These are phyloP conservation scores for Eupithecia subfuscata DNA, from an alignment of 2,888 invertebrate genomes.

Conservation along the genomic window DNA sequence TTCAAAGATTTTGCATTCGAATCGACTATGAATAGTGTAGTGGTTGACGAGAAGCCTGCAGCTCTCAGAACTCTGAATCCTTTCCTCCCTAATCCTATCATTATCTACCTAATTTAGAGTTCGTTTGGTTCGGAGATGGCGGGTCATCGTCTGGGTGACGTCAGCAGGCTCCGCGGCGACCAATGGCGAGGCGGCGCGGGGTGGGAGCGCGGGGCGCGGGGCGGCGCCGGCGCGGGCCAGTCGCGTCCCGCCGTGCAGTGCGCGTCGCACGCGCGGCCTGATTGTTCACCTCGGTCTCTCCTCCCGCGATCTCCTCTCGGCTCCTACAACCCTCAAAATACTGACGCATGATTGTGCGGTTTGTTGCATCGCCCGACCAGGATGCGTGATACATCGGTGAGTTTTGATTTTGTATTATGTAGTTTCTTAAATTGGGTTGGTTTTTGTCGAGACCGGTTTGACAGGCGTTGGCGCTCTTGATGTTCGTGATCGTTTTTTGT, in stretches of 20 bases:
- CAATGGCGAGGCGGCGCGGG: slow-evolving; percentile 58
- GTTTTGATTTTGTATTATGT: slow-evolving; percentile 44
- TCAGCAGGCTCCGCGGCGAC: slow-evolving; percentile 69
- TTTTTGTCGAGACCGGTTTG: slow-evolving; percentile 50
- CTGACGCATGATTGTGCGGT: slow-evolving; percentile 60
- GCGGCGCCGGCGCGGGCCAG: slow-evolving; percentile 62
- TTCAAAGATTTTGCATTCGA: background rate
- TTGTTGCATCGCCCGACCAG: slow-evolving; percentile 42
- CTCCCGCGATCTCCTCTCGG: slow-evolving; percentile 1
- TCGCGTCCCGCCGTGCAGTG: slow-evolving; percentile 72
- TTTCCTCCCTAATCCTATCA: slow-evolving; percentile 17
- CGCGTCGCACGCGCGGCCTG: slow-evolving; percentile 57
- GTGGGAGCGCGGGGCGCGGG: slow-evolving; percentile 48
- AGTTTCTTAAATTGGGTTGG: slow-evolving; percentile 1
- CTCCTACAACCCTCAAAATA: slow-evolving; percentile 8
- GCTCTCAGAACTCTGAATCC: slow-evolving; percentile 10
- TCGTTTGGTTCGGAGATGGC: slow-evolving; percentile 38
- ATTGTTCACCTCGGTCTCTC: slow-evolving; percentile 5
- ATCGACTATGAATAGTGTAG: background rate
- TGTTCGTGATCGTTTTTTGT: slow-evolving; percentile 12
- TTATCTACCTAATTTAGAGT: slow-evolving; percentile 24
- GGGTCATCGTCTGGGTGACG: slow-evolving; percentile 66
- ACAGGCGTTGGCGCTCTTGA: slow-evolving; percentile 32
- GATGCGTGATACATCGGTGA: slow-evolving; percentile 60
- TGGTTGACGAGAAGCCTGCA: background rate